A percentile compares a stretch with the other conserved stretches of the same genome.
Conservation (phyloP, 2,797 vertebrate genomes). For the Paratrypauchen microcephalus region DNA sequence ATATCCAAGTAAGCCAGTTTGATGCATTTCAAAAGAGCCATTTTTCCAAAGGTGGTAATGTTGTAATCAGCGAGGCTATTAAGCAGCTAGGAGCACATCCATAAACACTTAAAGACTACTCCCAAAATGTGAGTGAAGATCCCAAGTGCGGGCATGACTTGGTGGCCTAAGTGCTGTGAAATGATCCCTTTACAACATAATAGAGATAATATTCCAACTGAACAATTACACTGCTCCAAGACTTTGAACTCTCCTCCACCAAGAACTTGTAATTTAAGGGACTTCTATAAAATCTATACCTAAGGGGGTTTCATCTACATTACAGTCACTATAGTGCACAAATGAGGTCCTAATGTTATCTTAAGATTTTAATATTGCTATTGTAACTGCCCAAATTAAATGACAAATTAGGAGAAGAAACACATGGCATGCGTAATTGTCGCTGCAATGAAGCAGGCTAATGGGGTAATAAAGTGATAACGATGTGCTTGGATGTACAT, state of each 20-base stretch:
- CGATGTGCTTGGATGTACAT: not conserved
- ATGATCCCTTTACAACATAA: slow-evolving; percentile 35
- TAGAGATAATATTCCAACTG: slow-evolving; percentile 14
- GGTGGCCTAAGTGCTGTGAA: slow-evolving; percentile 31
- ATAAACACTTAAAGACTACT: slow-evolving; percentile 49
- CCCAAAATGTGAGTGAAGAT: slow-evolving; percentile 31
- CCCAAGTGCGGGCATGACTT: slow-evolving; percentile 16
- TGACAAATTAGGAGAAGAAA: slow-evolving; percentile 9
- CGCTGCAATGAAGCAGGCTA: not conserved
- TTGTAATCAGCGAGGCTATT: slow-evolving; percentile 51
- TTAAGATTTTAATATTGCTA: not conserved
- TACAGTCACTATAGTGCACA: not conserved
- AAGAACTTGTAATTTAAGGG: slow-evolving; percentile 5
- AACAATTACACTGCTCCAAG: slow-evolving; percentile 13
- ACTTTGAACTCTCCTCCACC: slow-evolving; percentile 15
- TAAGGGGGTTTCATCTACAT: slow-evolving; percentile 11
- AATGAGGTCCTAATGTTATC: slow-evolving; percentile 9
- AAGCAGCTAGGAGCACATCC: slow-evolving; percentile 46
- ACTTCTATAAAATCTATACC: slow-evolving; percentile 13
- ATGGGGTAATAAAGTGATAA: slow-evolving; percentile 16
- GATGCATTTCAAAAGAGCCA: slow-evolving; percentile 50
- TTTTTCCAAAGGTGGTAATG: slow-evolving; percentile 52
- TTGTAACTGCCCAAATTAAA: not conserved
- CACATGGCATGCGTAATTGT: slow-evolving; percentile 14
- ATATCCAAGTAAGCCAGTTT: slow-evolving; percentile 27